Evolutionary conservation across 92 coral and sea anemone genomes (phyloP).

Genomic region (Diadumene lineata): DNA sequence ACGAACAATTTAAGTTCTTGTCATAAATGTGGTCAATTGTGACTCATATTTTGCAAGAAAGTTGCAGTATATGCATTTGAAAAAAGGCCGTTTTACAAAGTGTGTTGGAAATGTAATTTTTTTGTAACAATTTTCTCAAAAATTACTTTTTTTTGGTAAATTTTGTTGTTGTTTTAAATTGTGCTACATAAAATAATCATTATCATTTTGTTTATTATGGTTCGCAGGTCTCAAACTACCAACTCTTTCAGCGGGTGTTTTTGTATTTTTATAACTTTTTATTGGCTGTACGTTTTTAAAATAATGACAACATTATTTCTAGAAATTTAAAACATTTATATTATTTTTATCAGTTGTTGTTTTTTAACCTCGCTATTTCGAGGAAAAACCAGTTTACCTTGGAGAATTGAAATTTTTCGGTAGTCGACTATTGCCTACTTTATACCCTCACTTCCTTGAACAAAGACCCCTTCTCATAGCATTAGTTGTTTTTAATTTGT

Average conservation of each 20-base stretch:
- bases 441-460: no score
- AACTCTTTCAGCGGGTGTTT: not conserved
- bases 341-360: no score
- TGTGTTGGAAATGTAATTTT: not conserved
- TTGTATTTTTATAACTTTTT: no score
- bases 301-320: no score
- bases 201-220: not conserved
- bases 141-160: not conserved
- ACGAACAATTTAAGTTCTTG: not conserved
- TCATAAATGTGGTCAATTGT: not conserved
- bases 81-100: not conserved
- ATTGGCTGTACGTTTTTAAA: no score
- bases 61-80: no score
- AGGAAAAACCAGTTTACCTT: not conserved
- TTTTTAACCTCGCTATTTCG: not conserved
- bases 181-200: not conserved
- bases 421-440: not conserved
- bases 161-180: not conserved
- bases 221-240: not conserved
- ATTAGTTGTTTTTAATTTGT: no score
- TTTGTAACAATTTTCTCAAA: not conserved
- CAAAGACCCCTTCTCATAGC: no score
- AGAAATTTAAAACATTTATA: no score
- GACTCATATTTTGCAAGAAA: no score
- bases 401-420: not conserved